These are phyloP conservation scores for Percopsis transmontana DNA, from an alignment of 2,113 vertebrate species.

Conservation along the genomic window DNA sequence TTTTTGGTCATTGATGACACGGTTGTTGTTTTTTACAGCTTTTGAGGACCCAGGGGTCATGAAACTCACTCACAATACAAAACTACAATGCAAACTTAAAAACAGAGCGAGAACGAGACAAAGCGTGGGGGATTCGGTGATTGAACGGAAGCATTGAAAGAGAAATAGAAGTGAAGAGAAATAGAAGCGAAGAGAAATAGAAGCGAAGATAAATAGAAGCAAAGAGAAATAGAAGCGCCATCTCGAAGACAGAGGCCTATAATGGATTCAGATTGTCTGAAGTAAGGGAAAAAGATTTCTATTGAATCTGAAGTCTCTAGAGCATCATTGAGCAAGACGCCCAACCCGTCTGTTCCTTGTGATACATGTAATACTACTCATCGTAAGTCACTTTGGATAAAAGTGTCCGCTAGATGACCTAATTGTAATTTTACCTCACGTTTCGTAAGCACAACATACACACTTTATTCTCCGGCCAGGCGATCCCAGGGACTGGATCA, in stretches of 20 bases:
- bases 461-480: conserved; percentile 28
- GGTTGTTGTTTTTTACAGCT: not conserved
- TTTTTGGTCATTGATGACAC: too few relatives aligned
- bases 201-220: too few relatives aligned
- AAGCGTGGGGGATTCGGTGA: not conserved
- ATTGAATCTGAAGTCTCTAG: too few relatives aligned
- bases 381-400: conserved; percentile 8
- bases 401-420: too few relatives aligned
- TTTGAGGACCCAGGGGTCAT: not conserved
- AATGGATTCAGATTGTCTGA: not conserved
- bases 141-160: not conserved
- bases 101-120: not conserved
- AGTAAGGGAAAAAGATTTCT: too few relatives aligned
- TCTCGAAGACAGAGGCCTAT: too few relatives aligned
- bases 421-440: too few relatives aligned
- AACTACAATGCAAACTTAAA: not conserved
- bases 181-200: not conserved
- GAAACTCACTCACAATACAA: not conserved
- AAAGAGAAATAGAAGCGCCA: too few relatives aligned
- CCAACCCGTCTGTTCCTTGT: too few relatives aligned
- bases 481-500: conserved; percentile 21
- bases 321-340: too few relatives aligned
- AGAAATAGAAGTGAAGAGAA: not conserved
- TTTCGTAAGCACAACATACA: conserved; percentile 18
- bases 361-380: not conserved